Conservation (phyloP, 2,797 vertebrate genomes). For the Chiroxiphia lanceolata region DNA sequence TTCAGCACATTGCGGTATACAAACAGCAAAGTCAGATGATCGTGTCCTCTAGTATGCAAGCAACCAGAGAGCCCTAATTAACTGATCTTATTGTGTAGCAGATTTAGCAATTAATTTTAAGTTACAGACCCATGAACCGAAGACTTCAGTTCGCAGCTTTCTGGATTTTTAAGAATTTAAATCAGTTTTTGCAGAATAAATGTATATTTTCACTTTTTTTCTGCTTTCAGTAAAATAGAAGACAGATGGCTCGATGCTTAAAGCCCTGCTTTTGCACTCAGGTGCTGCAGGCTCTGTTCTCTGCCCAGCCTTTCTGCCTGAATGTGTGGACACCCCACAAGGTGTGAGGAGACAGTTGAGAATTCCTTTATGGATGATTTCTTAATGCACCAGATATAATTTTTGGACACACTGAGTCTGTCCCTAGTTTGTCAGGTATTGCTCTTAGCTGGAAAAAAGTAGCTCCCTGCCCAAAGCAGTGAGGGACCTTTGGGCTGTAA, state of each 20-base stretch:
- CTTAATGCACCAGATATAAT: not conserved
- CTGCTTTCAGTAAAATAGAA: not conserved
- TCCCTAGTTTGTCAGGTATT: not conserved
- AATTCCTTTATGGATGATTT: not conserved
- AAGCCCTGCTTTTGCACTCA: not conserved
- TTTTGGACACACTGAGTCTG: fast-evolving
- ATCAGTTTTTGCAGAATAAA: constrained; percentile 52
- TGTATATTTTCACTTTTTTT: constrained; percentile 7
- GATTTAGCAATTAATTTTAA: constrained; percentile 68
- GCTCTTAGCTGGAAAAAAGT: not conserved
- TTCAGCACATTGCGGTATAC: constrained; percentile 18
- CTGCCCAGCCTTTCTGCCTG: not conserved
- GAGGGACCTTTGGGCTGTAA: not conserved
- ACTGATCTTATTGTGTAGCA: constrained; percentile 54
- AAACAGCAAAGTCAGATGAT: constrained; percentile 41
- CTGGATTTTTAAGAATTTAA: constrained; percentile 56
- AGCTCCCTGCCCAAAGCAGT: not conserved
- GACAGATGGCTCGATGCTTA: not conserved
- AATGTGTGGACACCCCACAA: not conserved
- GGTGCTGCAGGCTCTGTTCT: not conserved
- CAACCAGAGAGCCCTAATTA: constrained; percentile 58
- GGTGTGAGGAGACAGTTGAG: not conserved
- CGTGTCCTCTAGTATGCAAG: constrained; percentile 15
- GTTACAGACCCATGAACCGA: constrained; percentile 18
- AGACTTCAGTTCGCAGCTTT: constrained; percentile 40